Base-by-base conservation (phyloP, 2,888 invertebrate species). In the Tenthredo mesomela region DNA sequence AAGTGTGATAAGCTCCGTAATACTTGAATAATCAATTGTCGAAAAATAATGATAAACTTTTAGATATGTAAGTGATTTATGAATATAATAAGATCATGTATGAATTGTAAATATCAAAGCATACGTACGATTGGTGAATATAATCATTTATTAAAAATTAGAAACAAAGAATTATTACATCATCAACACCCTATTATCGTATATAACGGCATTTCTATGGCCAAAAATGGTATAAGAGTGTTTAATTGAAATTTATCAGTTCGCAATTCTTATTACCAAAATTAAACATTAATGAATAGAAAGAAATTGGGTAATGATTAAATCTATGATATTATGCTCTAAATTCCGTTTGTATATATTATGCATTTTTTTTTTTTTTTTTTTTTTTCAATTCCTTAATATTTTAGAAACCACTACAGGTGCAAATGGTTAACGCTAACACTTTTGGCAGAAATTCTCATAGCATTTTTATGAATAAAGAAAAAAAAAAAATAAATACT, bases 141-240 rank as follows among this genome's bases (percentile, higher is more conserved):
- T 89, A 85, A 86, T 89, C 50, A 85, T 91, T 92, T 92, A 92
- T 92, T 92, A 88, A 85, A 89, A 88, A 87, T 89, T 88, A 85
- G 89, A 88, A 88, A 89, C 88, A 90, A 91, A 91, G 90, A 91
- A 89, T 84, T 82, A 47, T 82, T 91, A 92, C 92, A 92, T 90
- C 80, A 86, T 90, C 87, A 88, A 89, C 87, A 84, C 85, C 86
- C 86, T 88, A 87, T 84, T 87, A 40, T 40, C 61, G 80, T 86
- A 86, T 85, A 88, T 89, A 89, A 88, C 89, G 89, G 90, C 90
- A 91, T 91, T 91, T 89, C 90, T 88, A 88, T 88, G 88, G 86
- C 84, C 54, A 75, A 61, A 29, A 18, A 33, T 33, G 33, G 10
- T n/a, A 80, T n/a, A 80, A 37, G 37, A 25, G 33, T 37, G 33